These are phyloP conservation scores for Chelonia mydas DNA, from an alignment of 2,797 vertebrate species.

Conservation along the genomic window DNA sequence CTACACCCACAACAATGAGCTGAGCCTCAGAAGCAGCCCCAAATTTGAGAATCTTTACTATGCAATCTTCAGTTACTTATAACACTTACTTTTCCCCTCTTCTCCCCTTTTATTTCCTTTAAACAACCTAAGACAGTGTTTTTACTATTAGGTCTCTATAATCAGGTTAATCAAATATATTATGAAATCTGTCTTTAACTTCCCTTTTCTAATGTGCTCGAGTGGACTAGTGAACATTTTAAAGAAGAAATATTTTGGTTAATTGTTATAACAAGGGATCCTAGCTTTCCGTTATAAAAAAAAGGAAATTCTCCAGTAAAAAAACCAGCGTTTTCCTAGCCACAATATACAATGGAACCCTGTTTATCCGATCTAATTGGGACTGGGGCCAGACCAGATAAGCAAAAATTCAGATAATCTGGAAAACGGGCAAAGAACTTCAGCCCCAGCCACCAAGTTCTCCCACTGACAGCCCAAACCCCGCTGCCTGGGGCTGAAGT, in stretches of 20 bases:
- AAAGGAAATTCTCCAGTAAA: too few relatives aligned
- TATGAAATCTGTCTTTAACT: background rate
- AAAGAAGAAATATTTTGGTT: background rate
- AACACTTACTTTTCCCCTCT: background rate
- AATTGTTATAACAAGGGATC: background rate
- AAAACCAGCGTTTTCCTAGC: too few relatives aligned
- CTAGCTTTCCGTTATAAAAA: too few relatives aligned
- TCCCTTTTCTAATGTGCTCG: background rate
- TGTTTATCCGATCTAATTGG: too few relatives aligned
- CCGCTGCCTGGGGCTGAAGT: too few relatives aligned
- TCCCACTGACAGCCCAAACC: too few relatives aligned
- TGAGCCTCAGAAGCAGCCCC: background rate
- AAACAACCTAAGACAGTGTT: background rate
- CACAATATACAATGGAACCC: too few relatives aligned
- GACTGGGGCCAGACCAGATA: too few relatives aligned
- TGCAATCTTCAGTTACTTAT: background rate
- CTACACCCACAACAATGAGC: background rate
- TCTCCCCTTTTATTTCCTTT: background rate
- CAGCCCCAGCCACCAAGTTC: too few relatives aligned
- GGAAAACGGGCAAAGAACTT: too few relatives aligned
- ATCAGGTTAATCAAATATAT: background rate
- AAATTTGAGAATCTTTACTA: background rate
- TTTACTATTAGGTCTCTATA: background rate
- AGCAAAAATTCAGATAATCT: too few relatives aligned
- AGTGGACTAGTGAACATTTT: rapidly evolving